Percentiles rank a stretch among this genome's conserved stretches.
These are phyloP conservation scores for Tinea pellionella DNA, from an alignment of 2,888 invertebrate genomes.

Conservation along the genomic window DNA sequence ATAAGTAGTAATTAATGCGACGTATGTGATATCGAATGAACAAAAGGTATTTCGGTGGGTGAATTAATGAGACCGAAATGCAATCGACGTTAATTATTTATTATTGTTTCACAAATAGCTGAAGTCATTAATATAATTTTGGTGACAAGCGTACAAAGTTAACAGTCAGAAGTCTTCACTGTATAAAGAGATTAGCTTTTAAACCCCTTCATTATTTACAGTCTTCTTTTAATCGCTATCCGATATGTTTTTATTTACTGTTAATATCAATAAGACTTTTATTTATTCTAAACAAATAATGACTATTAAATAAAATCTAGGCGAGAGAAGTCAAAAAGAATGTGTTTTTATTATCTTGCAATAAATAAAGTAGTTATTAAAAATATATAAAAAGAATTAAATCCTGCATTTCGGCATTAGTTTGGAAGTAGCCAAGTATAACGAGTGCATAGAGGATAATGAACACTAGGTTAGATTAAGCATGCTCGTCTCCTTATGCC, in stretches of 20 bases:
- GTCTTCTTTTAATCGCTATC: neutral
- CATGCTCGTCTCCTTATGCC: too few relatives aligned
- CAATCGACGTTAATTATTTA: neutral
- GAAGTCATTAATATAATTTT: neutral
- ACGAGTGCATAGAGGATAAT: too few relatives aligned
- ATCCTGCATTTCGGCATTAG: too few relatives aligned
- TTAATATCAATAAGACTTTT: neutral
- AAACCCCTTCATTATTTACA: neutral
- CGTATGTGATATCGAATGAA: neutral
- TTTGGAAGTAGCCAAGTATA: too few relatives aligned
- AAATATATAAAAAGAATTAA: too few relatives aligned
- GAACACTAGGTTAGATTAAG: too few relatives aligned
- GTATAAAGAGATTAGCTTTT: slow-evolving; percentile 10
- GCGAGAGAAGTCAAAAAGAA: too few relatives aligned
- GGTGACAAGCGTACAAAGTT: neutral
- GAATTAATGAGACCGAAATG: neutral
- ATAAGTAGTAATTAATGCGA: neutral
- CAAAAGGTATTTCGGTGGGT: neutral
- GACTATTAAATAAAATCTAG: too few relatives aligned
- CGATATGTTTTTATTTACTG: neutral
- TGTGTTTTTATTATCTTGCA: too few relatives aligned
- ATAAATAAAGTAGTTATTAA: too few relatives aligned
- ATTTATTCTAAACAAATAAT: too few relatives aligned
- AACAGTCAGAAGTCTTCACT: neutral
- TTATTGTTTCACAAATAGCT: neutral